Evolutionary conservation across 2,888 invertebrate genomes (phyloP), one percentile per base, ranked within the genome.

Genomic region (Sturmia bella): DNA sequence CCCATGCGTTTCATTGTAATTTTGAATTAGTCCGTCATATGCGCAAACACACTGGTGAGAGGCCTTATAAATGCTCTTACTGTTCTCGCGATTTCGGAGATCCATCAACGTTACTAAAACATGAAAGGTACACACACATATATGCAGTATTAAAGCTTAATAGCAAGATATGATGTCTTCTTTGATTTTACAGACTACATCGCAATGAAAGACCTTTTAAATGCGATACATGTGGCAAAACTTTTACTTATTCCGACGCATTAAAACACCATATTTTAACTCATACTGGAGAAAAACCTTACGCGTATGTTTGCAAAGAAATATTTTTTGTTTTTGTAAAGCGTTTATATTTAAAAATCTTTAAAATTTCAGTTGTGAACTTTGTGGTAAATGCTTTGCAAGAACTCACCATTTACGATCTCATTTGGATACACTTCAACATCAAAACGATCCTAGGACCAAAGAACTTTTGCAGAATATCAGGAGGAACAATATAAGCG

Each of bases 1-100:
- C 87, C 2, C 87, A 88, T 73, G 83, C 87, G 0, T 91, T 91
- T 66, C 89, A 90, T 48, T 87, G 90, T 0, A 89, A 91, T 76
- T 91, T 90, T 84, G 90, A 91, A 80, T 76, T 91, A 37, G 89
- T 88, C n/a, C 89, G 91, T 0, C 91, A 91, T 64, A 91, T 91
- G 84, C 87, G 90, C 6, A 88, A 89, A 32, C 91, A 91, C 63
- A 91, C 90, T 0, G 90, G 91, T 0, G 87, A 87, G 9, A 89
- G 90, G 15, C 91, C 91, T 0, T 91, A 90, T 59, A 86, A 77
- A 37, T 91, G 91, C 39, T 85, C 87, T 66, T 90, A 89, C 76
- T 91, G 91, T 68, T 87, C 88, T 15, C 85, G 91, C 2, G 86
- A 85, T 17, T 91, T 91, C 70, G 86, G 90, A 2, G 91, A 91